These are phyloP conservation scores for Sinopyrophorus schimmeli DNA, from an alignment of 2,888 invertebrate species.

Conservation along the genomic window DNA sequence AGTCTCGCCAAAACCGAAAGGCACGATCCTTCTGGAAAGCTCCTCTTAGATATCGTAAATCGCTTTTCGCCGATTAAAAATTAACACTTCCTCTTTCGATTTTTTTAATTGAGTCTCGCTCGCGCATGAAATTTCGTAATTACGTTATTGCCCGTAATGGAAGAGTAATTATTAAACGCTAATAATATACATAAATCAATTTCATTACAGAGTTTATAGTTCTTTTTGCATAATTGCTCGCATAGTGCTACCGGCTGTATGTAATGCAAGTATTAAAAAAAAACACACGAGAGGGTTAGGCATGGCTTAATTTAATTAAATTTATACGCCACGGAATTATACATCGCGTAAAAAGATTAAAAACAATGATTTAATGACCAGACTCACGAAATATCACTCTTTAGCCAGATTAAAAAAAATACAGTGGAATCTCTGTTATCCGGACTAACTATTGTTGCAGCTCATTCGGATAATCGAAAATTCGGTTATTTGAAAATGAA, in stretches of 20 bases:
- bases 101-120: no score
- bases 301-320: conserved; percentile 16
- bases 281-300: conserved; percentile 16
- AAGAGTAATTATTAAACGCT: conserved; percentile 1
- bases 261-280: not conserved
- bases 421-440: no score
- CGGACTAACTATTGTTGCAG: no score
- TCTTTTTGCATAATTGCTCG: conserved; percentile 9
- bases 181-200: conserved; percentile 12
- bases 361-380: conserved; percentile 17
- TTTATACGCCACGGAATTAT: conserved; percentile 15
- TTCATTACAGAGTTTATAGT: conserved; percentile 1
- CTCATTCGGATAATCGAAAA: no score
- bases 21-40: conserved; percentile 7
- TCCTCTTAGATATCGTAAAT: not conserved
- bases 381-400: conserved; percentile 9
- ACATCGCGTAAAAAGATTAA: conserved; percentile 14
- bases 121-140: not conserved
- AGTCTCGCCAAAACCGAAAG: conserved; percentile 27
- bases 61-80: conserved; percentile 1
- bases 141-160: not conserved
- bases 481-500: no score
- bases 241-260: conserved; percentile 1
- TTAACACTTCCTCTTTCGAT: not conserved
- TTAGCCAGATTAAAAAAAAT: conserved; percentile 1